A percentile compares a stretch with the other conserved stretches of the same genome.
Evolutionary conservation across 1,140 invertebrate genomes (phyloP).

Genomic region (Ceratina australensis): DNA sequence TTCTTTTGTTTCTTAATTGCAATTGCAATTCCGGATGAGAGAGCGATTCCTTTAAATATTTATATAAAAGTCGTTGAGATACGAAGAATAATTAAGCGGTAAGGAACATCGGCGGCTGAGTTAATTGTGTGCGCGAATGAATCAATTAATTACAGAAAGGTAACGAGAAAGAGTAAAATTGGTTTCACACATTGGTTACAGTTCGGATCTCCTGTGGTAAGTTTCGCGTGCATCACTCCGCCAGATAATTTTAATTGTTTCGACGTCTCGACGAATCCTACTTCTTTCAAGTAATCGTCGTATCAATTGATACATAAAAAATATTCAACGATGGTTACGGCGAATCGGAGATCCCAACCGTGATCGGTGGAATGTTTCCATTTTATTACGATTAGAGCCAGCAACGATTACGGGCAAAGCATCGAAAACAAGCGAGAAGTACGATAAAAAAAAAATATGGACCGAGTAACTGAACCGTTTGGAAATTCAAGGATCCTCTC

Average conservation of each 20-base stretch:
- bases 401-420: too few relatives aligned
- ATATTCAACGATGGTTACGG: too few relatives aligned
- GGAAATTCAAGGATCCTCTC: conserved; percentile 40
- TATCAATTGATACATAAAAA: too few relatives aligned
- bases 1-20: background rate
- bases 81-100: background rate
- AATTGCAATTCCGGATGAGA: background rate
- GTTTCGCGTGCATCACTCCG: too few relatives aligned
- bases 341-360: too few relatives aligned
- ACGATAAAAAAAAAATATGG: background rate
- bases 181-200: conserved; percentile 1
- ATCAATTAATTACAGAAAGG: background rate
- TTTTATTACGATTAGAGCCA: too few relatives aligned
- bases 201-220: too few relatives aligned
- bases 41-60: background rate
- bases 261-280: too few relatives aligned
- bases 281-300: too few relatives aligned
- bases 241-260: too few relatives aligned
- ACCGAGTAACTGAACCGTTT: conserved; percentile 5
- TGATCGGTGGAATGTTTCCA: too few relatives aligned
- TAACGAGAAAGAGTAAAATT: background rate
- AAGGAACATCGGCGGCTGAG: background rate
- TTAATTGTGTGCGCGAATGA: background rate
- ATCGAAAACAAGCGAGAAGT: background rate
- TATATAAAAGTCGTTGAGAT: background rate